These are phyloP conservation scores for Xiphophorus hellerii DNA, from an alignment of 2,113 vertebrate genomes.

Conservation along the genomic window DNA sequence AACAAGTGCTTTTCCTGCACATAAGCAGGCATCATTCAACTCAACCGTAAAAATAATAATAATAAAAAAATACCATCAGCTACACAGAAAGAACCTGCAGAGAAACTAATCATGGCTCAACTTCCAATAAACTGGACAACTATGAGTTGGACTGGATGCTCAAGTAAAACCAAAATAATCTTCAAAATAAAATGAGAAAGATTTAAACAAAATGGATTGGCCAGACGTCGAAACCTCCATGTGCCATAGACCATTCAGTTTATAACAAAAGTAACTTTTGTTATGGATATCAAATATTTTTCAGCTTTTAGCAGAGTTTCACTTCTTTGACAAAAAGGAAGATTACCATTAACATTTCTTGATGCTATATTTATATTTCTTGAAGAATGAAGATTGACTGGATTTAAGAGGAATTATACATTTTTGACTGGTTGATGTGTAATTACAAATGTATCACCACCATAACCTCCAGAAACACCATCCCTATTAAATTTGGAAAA, in stretches of 20 bases:
- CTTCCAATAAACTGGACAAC: not conserved
- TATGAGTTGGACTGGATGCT: not conserved
- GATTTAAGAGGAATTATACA: not conserved
- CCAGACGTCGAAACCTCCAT: not conserved
- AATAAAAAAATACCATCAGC: conserved; percentile 23
- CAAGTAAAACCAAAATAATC: not conserved
- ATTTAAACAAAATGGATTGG: not conserved
- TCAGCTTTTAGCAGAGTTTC: not conserved
- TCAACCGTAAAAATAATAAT: conserved; percentile 16
- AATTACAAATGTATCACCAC: too few relatives aligned
- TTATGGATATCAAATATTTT: conserved; percentile 4
- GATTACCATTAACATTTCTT: not conserved
- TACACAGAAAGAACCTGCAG: conserved; percentile 20
- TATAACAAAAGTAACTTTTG: not conserved
- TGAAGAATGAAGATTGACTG: not conserved
- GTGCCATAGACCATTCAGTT: not conserved
- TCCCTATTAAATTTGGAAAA: not conserved
- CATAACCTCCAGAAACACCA: not conserved
- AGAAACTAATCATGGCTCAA: conserved; percentile 39
- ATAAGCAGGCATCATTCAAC: conserved; percentile 27
- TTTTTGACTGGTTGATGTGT: not conserved
- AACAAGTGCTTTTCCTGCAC: conserved; percentile 39
- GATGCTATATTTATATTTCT: not conserved
- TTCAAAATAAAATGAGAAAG: not conserved
- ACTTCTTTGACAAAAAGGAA: not conserved